Evolutionary conservation across 2,888 invertebrate species (phyloP), one percentile per base, ranked within the genome.

Genomic region (Camptogramma bilineatum): DNA sequence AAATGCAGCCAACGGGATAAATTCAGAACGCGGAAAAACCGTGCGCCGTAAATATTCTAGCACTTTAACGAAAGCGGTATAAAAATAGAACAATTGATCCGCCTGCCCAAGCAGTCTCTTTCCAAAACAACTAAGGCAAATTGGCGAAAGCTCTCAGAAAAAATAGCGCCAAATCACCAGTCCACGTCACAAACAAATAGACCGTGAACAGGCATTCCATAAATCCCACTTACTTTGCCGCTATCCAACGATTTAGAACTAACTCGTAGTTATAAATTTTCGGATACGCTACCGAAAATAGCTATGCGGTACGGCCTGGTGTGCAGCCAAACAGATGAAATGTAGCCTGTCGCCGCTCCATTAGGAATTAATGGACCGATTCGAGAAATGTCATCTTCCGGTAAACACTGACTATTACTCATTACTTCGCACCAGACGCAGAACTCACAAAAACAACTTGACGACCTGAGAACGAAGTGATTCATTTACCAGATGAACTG

Each of bases 311-410:
- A 80, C 79, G 76, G 82, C 75, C 88, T 89, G 89, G 88, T 87
- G 84, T 84, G 82, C 84, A 87, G 90, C 89, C 91, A 90, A 91
- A 90, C 88, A 90, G 88, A 91, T 91, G 91, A 91, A 90, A 90
- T 91, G 91, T 91, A 80, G 86, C 86, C 82, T 74, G 84, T 82
- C 85, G 84, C 74, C 86, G 90, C 82, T 85, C 90, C 91, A 91
- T 91, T 91, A 91, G 85, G 90, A 91, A 91, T 91, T 88, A 91
- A 91, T 91, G 91, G 90, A 81, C 88, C 91, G 91, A 88, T 88
- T 86, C 88, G 77, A 89, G 89, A 87, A 91, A 90, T 90, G 91
- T 89, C 91, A 90, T 90, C 88, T 90, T 88, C 86, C 86, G 82
- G 89, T 90, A 90, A 90, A 91, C 88, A 89, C 81, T 79, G 77